Percentiles rank a stretch among this genome's conserved stretches.
phyloP scores from a whole-genome alignment of 1,140 invertebrate genomes.

The Trissolcus basalis region DNA sequence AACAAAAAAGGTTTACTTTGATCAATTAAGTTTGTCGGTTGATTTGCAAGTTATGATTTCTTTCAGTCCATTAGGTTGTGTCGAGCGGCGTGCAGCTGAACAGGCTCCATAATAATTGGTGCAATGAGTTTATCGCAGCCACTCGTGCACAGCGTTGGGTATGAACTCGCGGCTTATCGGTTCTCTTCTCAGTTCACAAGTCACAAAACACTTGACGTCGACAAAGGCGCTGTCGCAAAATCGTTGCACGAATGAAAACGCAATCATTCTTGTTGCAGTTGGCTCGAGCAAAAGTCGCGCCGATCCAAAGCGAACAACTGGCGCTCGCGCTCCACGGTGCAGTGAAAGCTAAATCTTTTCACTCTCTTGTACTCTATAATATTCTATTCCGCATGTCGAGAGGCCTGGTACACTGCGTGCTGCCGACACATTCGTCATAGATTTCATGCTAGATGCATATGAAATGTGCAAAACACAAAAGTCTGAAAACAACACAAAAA shows the following conservation, averaged over 20 bases:
- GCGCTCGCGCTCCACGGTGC: slow-evolving; percentile 13
- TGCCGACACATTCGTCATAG: slow-evolving; percentile 35
- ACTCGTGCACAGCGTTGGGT: slow-evolving; percentile 9
- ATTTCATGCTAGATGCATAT: slow-evolving; percentile 42
- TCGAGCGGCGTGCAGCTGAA: slow-evolving; percentile 2
- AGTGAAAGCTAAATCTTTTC: slow-evolving; percentile 56
- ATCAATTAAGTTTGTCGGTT: too few species aligned
- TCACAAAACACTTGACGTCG: slow-evolving; percentile 38
- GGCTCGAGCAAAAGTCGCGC: slow-evolving; percentile 14
- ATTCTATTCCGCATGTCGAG: slow-evolving; percentile 36
- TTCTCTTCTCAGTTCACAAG: slow-evolving; percentile 31
- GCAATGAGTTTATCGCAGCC: slow-evolving; percentile 22
- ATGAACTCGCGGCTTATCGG: slow-evolving; percentile 25
- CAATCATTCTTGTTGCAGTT: slow-evolving; percentile 25
- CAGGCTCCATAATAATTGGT: slow-evolving; percentile 21
- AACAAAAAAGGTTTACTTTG: too few species aligned
- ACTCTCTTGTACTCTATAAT: slow-evolving; percentile 43
- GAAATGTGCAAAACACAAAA: background rate
- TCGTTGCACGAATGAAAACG: slow-evolving; percentile 6
- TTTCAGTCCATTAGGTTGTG: slow-evolving; percentile 22
- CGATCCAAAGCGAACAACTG: slow-evolving; percentile 30
- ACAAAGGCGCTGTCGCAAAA: slow-evolving; percentile 6
- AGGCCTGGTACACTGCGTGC: slow-evolving; percentile 31
- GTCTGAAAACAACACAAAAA: background rate
- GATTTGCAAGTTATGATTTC: background rate